Evolutionary conservation across 2,888 invertebrate species (phyloP).

Genomic region (Apotomis turbidana): DNA sequence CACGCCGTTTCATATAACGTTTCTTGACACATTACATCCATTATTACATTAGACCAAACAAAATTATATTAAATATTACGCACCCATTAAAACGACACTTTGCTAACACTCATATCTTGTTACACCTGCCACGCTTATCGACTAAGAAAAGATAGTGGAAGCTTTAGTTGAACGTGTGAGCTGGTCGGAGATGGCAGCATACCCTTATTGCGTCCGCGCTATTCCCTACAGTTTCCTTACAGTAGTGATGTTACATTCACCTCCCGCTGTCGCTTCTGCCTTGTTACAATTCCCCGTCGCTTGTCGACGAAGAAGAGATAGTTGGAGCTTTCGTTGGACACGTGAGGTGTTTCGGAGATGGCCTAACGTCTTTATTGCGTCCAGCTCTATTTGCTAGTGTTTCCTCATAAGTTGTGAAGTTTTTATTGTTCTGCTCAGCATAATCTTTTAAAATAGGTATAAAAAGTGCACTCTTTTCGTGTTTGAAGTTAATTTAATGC

Average conservation of each 20-base stretch:
- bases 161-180: too few species aligned
- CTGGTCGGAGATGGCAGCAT: too few species aligned
- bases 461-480: neutral
- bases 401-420: slow-evolving; percentile 3
- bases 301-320: neutral
- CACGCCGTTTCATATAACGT: too few species aligned
- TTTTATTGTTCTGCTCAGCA: slow-evolving; percentile 15
- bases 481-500: neutral
- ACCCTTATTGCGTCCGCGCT: too few species aligned
- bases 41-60: too few species aligned
- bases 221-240: too few species aligned
- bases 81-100: too few species aligned
- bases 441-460: slow-evolving; percentile 1
- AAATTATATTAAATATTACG: too few species aligned
- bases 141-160: too few species aligned
- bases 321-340: slow-evolving; percentile 1
- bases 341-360: slow-evolving; percentile 19
- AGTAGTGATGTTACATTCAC: neutral
- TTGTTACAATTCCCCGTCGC: neutral
- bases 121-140: too few species aligned
- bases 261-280: slow-evolving; percentile 4
- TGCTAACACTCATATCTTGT: too few species aligned
- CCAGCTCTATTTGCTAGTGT: slow-evolving; percentile 6
- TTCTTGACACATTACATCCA: too few species aligned
- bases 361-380: slow-evolving; percentile 10